These are phyloP conservation scores for Drosophila subquinaria DNA, from an alignment of 2,888 invertebrate species.

Conservation along the genomic window DNA sequence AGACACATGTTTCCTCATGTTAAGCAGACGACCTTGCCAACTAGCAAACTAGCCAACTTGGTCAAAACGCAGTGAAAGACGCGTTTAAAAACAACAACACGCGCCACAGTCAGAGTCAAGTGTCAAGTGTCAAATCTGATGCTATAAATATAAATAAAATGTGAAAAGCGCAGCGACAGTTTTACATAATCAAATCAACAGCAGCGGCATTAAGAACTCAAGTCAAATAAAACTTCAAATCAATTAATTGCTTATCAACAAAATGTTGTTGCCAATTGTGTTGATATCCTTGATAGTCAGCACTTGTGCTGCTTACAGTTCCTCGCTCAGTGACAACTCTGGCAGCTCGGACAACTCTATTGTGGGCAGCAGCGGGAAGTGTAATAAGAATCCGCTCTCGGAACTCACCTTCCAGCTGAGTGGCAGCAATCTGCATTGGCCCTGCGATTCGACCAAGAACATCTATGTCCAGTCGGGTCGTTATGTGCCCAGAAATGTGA, in stretches of 20 bases:
- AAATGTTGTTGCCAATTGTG: slow-evolving; percentile 40
- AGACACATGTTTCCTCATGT: slow-evolving; percentile 72
- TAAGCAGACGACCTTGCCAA: slow-evolving; percentile 61
- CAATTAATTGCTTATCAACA: neutral
- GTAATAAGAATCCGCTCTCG: slow-evolving; percentile 71
- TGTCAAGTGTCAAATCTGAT: slow-evolving; percentile 4
- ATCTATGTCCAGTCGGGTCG: slow-evolving; percentile 87
- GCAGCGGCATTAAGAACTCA: neutral
- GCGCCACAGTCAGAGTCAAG: slow-evolving; percentile 39
- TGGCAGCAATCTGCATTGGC: slow-evolving; percentile 86
- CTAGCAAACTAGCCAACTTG: slow-evolving; percentile 55
- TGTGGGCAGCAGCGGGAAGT: slow-evolving; percentile 44
- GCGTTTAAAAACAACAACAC: slow-evolving; percentile 53
- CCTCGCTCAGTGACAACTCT: slow-evolving; percentile 25
- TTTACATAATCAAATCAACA: slow-evolving; percentile 46
- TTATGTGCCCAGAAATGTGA: slow-evolving; percentile 88
- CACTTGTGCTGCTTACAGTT: slow-evolving; percentile 32
- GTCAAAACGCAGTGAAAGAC: slow-evolving; percentile 20
- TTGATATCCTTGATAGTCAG: slow-evolving; percentile 34
- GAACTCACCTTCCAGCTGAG: slow-evolving; percentile 84
- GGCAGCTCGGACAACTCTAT: slow-evolving; percentile 45
- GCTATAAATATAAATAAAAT: slow-evolving; percentile 61
- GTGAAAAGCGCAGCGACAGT: slow-evolving; percentile 48
- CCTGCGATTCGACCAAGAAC: slow-evolving; percentile 87
- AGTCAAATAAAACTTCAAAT: neutral